Evolutionary conservation across 2,888 invertebrate species (phyloP), one percentile per base, ranked within the genome.

Genomic region (Drosophila tanythrix): DNA sequence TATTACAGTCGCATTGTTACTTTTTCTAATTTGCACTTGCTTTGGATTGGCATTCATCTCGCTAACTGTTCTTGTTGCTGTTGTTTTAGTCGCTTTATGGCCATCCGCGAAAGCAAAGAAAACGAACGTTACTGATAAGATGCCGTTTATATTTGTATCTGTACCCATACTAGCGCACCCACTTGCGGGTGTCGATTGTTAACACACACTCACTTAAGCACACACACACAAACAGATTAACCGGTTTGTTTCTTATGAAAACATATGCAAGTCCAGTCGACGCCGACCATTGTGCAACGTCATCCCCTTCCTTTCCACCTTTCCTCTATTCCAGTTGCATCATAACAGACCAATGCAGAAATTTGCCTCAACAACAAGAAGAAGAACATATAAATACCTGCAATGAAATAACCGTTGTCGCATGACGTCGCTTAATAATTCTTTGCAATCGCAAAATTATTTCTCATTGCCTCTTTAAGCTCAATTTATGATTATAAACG

Each of bases 41-140:
- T 68, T 64, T 57, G 56, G 65, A 75, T 75, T 68, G 72, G 61
- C 67, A 71, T 70, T 83, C 83, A 85, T 83, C 86, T 85, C 46
- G 57, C 59, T 79, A 3, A 62, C 67, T 74, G 65, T 52, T 64
- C 29, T 31, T 64, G n/a, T 53, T 53, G 58, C 33, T 70, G 48
- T 66, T 82, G 52, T 57, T 74, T 58, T 74, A 68, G 70, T 67
- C 43, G 40, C 67, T 83, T 83, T 87, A 79, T 79, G 59, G 46
- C 61, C 76, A 66, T 56, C 62, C 61, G 64, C 61, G 36, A 65
- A 74, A 70, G 73, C 58, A 87, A 87, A 81, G 76, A 87, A 83
- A 74, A 70, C 74, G 74, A 89, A 65, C 51, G 67, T 74, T 69
- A 64, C 89, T 84, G 84, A 84, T 84, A 84, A 84, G 89, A 67